phyloP scores from a whole-genome alignment of 2,113 vertebrate species.

The Psettodes erumei region DNA sequence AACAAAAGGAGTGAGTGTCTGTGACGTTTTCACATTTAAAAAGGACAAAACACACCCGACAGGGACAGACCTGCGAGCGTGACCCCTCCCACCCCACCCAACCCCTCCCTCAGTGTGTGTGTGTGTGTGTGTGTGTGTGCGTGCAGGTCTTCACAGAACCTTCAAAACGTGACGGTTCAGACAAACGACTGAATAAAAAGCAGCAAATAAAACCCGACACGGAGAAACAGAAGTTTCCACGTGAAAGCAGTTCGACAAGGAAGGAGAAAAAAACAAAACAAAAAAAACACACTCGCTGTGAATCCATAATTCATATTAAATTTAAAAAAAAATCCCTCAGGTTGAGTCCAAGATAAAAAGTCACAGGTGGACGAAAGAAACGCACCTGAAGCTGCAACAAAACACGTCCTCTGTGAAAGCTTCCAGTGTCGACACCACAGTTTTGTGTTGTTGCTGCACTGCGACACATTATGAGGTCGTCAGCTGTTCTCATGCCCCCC shows the following conservation, averaged over 20 bases:
- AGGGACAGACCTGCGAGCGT: neutral
- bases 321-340: too few species aligned
- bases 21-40: slow-evolving; percentile 38
- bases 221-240: neutral
- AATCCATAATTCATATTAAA: too few species aligned
- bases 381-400: too few species aligned
- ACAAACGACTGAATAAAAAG: too few species aligned
- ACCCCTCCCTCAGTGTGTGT: too few species aligned
- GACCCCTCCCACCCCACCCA: neutral
- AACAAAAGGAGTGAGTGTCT: too few species aligned
- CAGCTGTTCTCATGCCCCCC: neutral
- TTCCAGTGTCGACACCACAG: neutral
- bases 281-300: too few species aligned
- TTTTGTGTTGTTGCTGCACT: slow-evolving; percentile 1
- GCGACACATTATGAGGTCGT: neutral
- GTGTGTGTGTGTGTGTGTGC: too few species aligned
- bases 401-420: neutral
- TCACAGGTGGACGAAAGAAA: too few species aligned
- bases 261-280: too few species aligned
- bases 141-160: neutral
- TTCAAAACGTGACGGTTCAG: neutral
- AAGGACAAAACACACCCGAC: neutral
- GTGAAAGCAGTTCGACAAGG: too few species aligned
- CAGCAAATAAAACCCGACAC: neutral
- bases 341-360: too few species aligned